Base-by-base conservation (phyloP, 2,888 invertebrate species). In the Caenorhabditis becei region DNA sequence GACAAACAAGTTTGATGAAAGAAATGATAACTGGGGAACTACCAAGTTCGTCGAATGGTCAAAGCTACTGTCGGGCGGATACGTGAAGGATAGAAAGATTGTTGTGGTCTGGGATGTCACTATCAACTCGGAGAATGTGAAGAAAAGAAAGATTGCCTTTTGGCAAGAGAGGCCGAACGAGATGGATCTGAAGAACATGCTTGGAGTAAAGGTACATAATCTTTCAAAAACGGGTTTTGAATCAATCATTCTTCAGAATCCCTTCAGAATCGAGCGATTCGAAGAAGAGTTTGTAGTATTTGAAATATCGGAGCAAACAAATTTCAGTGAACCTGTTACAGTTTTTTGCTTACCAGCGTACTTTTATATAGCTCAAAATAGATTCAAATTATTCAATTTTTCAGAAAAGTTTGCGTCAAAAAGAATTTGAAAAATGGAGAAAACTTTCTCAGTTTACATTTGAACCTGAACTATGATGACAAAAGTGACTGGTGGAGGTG, bases 401-500 rank as follows among this genome's bases (percentile, higher is more conserved):
- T 2, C 49, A 20, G 20, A 4, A 20, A 49, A 7, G 1, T 49
- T 49, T 49, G 14, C 49, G 11, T 18, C 49, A 20, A 49, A 49
- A 18, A 20, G 23, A 3, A 3, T 4, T 49, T 20, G 7, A 11
- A 20, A 49, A 20, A 49, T 7, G 18, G 5, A 20, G 49, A 49
- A 18, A 11, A 20, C 20, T 49, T 5, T 49, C 20, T 7, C 20
- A 3, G 3, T 11, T 3, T 49, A 20, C 4, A 49, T 11, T 49
- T 49, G 4, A 18, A 49, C 11, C 5, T 49, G 23, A 49, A 49
- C 49, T 49, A 5, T 18, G 49, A 49, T 3, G 49, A 49, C 20
- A 20, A 49, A 20, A 49, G 49, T 20, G 49, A 49, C 18, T 49
- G 49, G 49, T 49, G 49, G 49, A 49, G 18, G 7, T 49, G 49